Conservation (phyloP, 2,113 vertebrate species). For the Morone saxatilis region DNA sequence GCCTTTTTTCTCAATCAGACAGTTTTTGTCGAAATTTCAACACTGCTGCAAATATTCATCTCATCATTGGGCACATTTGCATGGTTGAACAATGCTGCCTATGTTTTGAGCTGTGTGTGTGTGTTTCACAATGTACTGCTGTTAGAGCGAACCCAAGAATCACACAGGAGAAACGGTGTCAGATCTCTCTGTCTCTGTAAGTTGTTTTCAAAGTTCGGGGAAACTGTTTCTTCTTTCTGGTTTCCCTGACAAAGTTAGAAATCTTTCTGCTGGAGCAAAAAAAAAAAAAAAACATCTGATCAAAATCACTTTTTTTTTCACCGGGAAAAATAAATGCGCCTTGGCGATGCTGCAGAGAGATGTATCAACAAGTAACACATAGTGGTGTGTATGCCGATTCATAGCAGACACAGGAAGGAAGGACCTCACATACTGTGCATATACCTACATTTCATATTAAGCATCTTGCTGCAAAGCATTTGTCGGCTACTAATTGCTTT, state of each 20-base stretch:
- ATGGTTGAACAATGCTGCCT: background rate
- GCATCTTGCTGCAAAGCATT: background rate
- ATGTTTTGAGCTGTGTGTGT: background rate
- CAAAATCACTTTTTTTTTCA: slow-evolving; percentile 13
- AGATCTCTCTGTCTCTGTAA: slow-evolving; percentile 23
- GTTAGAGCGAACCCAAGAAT: slow-evolving; percentile 41
- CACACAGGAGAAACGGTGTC: slow-evolving; percentile 26
- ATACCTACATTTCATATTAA: too few species aligned
- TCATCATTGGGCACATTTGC: background rate
- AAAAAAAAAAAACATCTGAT: background rate
- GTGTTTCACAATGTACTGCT: slow-evolving; percentile 20
- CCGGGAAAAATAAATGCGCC: background rate
- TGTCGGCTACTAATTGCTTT: background rate
- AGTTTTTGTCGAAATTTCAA: slow-evolving; percentile 26
- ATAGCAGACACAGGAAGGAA: too few species aligned
- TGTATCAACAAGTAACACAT: slow-evolving; percentile 1
- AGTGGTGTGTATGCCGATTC: background rate
- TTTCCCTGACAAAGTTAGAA: slow-evolving; percentile 1
- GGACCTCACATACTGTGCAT: too few species aligned
- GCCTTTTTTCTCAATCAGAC: background rate
- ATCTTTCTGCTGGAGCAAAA: slow-evolving; percentile 8
- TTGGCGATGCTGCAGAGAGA: background rate
- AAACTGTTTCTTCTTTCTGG: slow-evolving; percentile 5
- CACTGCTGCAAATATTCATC: slow-evolving; percentile 9
- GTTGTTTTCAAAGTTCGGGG: slow-evolving; percentile 19